Base-by-base conservation (phyloP, 2,113 vertebrate species). In the Smithornis capensis region DNA sequence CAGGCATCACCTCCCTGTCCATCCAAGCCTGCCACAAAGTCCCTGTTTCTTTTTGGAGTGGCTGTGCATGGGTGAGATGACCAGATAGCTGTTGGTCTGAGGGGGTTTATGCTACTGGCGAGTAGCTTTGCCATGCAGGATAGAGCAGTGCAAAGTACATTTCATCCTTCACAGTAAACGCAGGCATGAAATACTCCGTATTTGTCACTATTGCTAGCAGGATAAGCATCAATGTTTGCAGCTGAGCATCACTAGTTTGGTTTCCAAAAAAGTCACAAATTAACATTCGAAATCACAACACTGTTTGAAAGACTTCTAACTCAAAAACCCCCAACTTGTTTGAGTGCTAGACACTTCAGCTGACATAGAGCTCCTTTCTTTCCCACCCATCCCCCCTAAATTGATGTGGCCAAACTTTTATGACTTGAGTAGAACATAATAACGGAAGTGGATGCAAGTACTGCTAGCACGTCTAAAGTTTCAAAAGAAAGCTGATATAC, bases 1-100 rank as follows among this genome's bases (percentile, higher is more conserved):
- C 38, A 69, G 40, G 22, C 1, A 0, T n/a, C 56, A 74, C 35
- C 23, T 42, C 27, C 35, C 14, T 63, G 53, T 56, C 38, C 33
- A n/a, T 38, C 31, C 22, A 23, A 45, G 23, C 2, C 0, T 14
- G 22, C n/a, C 0, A 0, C 19, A 4, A 73, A 38, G 31, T 13
- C 6, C 45, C 27, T 1, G 2, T 19, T 38, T 67, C 35, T n/a
- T 57, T 53, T 33, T 7, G 4, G 47, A 19, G 42, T 2, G 4
- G 25, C 29, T 53, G 29, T 35, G 81, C 14, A 24, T 1, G 4
- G 40, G 6, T 47, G 62, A 40, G 55, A 69, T 3, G 3, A 59
- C n/a, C 2, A 8, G 56, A 18, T 9, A 27, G 22, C 27, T 4
- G 22, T 29, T 0, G 0, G 55, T 47, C 24, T 12, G 22, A 14